Evolutionary conservation across 2,113 vertebrate species (phyloP), one percentile per base, ranked within the genome.

Genomic region (Pitta sordida): DNA sequence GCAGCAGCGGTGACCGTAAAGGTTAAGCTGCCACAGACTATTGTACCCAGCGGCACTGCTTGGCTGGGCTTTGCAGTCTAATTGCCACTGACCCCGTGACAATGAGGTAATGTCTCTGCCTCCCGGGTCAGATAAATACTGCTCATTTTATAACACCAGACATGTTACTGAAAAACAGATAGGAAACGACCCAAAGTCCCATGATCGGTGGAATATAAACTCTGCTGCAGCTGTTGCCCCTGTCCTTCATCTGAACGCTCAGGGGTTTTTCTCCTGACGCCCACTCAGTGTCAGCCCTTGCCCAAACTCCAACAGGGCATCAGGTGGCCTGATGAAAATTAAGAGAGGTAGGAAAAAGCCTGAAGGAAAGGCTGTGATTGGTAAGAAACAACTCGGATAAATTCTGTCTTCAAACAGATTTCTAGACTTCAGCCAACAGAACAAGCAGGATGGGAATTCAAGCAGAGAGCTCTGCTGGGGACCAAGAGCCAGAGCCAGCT

Each of bases 51-150:
- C 39, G 69, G 91, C 91, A 77, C 87, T 84, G 87, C 92, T 91
- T 77, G 80, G 87, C 92, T 93, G 84, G 81, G 36, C 90, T 94
- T 48, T 51, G 95, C 89, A 78, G 91, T 77, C 94, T 91, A 92
- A 95, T 92, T 93, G 95, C 94, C 80, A 62, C 93, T 92, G 73
- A 94, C 92, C 94, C 93, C 81, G 89, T 97, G 92, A 95, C 90
- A 95, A 80, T 97, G 96, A 97, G 93, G 94, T 97, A 96, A 97
- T 89, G 94, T 96, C 91, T 96, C 92, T 86, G 94, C 88, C 90
- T 94, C 95, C 83, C 15, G 77, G 83, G 93, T 94, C 96, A 94
- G 82, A 95, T 91, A 96, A 96, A 95, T 89, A 81, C 87, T 73
- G 88, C 94, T 93, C 87, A 82, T 94, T 86, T 93, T 92, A 79